These are phyloP conservation scores for Heliothis virescens DNA, from an alignment of 1,140 invertebrate genomes.

Conservation along the genomic window DNA sequence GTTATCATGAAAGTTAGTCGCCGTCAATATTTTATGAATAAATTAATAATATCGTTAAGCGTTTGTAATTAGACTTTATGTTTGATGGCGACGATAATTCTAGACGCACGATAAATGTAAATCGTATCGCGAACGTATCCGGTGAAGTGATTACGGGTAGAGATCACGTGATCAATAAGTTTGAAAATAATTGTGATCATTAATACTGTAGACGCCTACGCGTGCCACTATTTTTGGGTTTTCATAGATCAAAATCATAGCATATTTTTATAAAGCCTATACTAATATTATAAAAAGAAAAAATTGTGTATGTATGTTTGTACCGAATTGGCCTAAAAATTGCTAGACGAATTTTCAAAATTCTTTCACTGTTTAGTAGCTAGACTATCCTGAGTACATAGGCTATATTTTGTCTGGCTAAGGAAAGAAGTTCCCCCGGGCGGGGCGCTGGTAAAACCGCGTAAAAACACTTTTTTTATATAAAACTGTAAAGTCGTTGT, in stretches of 20 bases:
- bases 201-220: background rate
- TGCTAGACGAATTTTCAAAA: too few species aligned
- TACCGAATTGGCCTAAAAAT: too few species aligned
- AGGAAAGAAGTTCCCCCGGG: too few species aligned
- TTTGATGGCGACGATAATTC: conserved; percentile 25
- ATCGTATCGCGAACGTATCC: conserved; percentile 26
- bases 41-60: conserved; percentile 40
- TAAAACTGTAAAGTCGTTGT: too few species aligned
- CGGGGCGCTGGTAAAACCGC: too few species aligned
- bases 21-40: conserved; percentile 31
- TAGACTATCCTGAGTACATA: too few species aligned
- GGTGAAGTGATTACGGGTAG: conserved; percentile 15
- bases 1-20: conserved; percentile 22
- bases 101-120: conserved; percentile 19
- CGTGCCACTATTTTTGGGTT: background rate
- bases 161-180: conserved; percentile 22
- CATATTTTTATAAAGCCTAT: too few species aligned
- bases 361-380: too few species aligned
- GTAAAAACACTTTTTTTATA: too few species aligned
- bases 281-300: too few species aligned
- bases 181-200: conserved; percentile 25
- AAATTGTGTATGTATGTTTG: too few species aligned
- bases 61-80: conserved; percentile 35
- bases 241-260: background rate
- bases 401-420: too few species aligned